A percentile compares a stretch with the other conserved stretches of the same genome.
Conservation (phyloP, 2,888 invertebrate species). For the Cecidostiba fungosa region DNA sequence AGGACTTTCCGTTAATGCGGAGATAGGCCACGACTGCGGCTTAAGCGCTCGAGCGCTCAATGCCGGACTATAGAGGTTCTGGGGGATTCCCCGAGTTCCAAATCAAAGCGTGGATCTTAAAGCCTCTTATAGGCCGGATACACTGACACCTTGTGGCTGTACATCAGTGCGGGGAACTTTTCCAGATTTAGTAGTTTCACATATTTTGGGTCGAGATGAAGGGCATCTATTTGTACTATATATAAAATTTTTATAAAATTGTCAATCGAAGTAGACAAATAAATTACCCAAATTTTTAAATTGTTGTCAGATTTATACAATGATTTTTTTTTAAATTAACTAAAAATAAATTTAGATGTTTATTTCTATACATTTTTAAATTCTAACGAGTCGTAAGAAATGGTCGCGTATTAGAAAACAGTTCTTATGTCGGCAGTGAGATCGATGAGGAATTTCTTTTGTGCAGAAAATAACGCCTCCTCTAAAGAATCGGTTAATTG, state of each 20-base stretch:
- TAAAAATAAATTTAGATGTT: too few relatives aligned
- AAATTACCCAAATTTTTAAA: too few relatives aligned
- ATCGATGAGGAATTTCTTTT: background rate
- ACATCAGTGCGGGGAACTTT: background rate
- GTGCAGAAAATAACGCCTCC: background rate
- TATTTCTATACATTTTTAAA: background rate
- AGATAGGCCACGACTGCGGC: background rate
- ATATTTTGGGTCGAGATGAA: background rate
- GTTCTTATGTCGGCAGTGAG: background rate
- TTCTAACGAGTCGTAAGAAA: background rate
- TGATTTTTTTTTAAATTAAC: too few relatives aligned
- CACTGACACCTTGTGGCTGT: background rate
- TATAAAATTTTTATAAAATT: too few relatives aligned
- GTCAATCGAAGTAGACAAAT: too few relatives aligned
- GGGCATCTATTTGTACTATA: too few relatives aligned
- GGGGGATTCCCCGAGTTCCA: background rate
- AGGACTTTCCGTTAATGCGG: background rate
- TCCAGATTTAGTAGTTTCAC: background rate
- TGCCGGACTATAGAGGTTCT: background rate
- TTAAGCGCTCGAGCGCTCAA: background rate
- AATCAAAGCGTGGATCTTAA: slow-evolving; percentile 1
- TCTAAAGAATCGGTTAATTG: background rate
- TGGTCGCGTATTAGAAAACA: background rate
- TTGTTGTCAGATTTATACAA: too few relatives aligned
- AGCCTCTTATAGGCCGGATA: background rate